Conservation (phyloP, 1,140 invertebrate genomes). For the Leptinotarsa defecta region DNA sequence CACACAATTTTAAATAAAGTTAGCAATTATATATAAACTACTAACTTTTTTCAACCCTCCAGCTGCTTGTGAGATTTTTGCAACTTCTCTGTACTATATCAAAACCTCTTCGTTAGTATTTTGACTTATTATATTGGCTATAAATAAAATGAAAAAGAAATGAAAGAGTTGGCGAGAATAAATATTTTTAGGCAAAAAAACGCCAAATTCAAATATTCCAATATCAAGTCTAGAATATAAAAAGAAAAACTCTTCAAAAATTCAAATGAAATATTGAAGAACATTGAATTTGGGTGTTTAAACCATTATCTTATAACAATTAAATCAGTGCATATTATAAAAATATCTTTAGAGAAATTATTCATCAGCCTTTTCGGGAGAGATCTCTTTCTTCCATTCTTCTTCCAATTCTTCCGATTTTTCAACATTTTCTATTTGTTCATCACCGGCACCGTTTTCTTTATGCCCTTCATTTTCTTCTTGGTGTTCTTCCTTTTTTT, state of each 20-base stretch:
- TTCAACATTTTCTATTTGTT: slow-evolving; percentile 29
- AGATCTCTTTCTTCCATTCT: slow-evolving; percentile 1
- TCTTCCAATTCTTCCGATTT: slow-evolving; percentile 30
- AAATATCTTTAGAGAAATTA: slow-evolving; percentile 15
- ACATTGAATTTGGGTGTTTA: background rate
- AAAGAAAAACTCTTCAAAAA: background rate
- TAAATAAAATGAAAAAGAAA: slow-evolving; percentile 10
- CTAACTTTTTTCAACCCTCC: no score
- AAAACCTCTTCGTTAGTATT: no score
- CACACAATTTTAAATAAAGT: no score
- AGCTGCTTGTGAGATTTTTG: no score
- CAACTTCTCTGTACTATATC: no score
- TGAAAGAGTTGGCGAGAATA: slow-evolving; percentile 23
- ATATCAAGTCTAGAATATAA: background rate
- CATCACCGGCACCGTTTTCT: slow-evolving; percentile 32
- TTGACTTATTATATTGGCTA: background rate
- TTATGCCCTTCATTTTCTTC: slow-evolving; percentile 13
- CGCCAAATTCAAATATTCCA: background rate
- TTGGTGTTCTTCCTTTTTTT: slow-evolving; percentile 7
- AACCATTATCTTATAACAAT: slow-evolving; percentile 8
- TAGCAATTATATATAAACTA: no score
- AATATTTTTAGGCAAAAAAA: slow-evolving; percentile 11
- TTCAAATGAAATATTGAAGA: background rate
- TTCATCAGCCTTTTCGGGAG: slow-evolving; percentile 25
- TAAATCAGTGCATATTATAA: slow-evolving; percentile 20